Percentiles rank a stretch among this genome's conserved stretches.
These are phyloP conservation scores for Smittia sp. DNA, from an alignment of 2,888 invertebrate genomes.

Conservation along the genomic window DNA sequence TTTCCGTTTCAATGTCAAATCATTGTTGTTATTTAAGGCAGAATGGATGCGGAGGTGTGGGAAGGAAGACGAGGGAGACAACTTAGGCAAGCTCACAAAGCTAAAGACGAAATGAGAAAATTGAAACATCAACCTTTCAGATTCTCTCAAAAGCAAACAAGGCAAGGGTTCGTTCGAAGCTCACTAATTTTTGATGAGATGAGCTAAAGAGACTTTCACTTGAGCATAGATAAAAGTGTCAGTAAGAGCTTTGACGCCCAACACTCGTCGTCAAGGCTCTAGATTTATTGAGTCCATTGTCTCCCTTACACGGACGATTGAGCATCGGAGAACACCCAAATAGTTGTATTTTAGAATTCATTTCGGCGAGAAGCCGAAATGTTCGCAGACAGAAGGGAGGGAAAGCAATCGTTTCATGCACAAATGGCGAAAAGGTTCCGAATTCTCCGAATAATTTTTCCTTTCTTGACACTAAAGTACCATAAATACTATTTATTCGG, in stretches of 20 bases:
- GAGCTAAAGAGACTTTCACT: neutral
- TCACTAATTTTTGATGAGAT: neutral
- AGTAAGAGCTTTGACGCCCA: neutral
- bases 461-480: constrained; percentile 33
- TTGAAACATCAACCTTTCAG: constrained; percentile 40
- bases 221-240: neutral
- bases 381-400: neutral
- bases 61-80: neutral
- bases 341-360: constrained; percentile 24
- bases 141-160: neutral
- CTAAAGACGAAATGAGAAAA: constrained; percentile 27
- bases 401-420: constrained; percentile 20
- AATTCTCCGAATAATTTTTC: constrained; percentile 20
- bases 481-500: constrained; percentile 38
- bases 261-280: neutral
- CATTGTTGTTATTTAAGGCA: constrained; percentile 36
- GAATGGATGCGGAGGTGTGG: neutral
- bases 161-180: neutral
- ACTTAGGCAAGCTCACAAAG: constrained; percentile 22
- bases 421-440: constrained; percentile 35
- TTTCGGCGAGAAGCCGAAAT: neutral
- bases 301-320: neutral
- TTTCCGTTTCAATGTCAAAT: constrained; percentile 38
- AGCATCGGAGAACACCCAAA: neutral
- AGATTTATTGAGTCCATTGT: neutral